Evolutionary conservation across 1,140 invertebrate species (phyloP), one percentile per base, ranked within the genome.

Genomic region (Macrotrachela quadricornifera): DNA sequence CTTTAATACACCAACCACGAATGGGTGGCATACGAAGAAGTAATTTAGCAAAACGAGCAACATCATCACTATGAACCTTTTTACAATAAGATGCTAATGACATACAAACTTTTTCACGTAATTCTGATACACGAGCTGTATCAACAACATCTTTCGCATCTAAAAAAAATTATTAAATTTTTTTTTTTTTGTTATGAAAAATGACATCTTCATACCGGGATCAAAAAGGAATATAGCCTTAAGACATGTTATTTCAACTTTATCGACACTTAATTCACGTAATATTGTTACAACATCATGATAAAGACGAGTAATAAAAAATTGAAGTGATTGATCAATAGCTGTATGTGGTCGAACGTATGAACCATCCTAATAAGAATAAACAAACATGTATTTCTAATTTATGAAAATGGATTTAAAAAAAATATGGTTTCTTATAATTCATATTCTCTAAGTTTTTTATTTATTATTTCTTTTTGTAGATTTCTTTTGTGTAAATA

Each of bases 191-290:
- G 21, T 30, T 30, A n/a, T n/a, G n/a, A n/a, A n/a, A n/a, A n/a
- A n/a, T n/a, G n/a, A n/a, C n/a, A n/a, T 40, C 2, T 11, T 58
- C 59, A 55, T 63, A 77, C 76, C 82, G 59, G 88, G 86, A 75
- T 96, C 95, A 66, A 87, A 94, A 18, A 96, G 77, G 58, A 97
- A 84, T 63, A 97, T 88, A 47, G 85, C 80, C 63, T 87, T 78
- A 45, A 97, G 74, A 71, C 88, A 95, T 21, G 86, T 85, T 57
- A 94, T 73, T 70, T 97, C 91, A 11, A 86, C 82, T 63, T 85
- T 82, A 69, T 97, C 88, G 76, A 96, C 82, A 64, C 83, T 82
- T 79, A 97, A 82, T 60, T 91, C 84, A 59, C 85, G 78, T 85
- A 96, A 90, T 73, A 95, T 95, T 11, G 82, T 77, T 13, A 91